Conservation (phyloP, 2,797 vertebrate species). For the Enteromius fasciolatus region DNA sequence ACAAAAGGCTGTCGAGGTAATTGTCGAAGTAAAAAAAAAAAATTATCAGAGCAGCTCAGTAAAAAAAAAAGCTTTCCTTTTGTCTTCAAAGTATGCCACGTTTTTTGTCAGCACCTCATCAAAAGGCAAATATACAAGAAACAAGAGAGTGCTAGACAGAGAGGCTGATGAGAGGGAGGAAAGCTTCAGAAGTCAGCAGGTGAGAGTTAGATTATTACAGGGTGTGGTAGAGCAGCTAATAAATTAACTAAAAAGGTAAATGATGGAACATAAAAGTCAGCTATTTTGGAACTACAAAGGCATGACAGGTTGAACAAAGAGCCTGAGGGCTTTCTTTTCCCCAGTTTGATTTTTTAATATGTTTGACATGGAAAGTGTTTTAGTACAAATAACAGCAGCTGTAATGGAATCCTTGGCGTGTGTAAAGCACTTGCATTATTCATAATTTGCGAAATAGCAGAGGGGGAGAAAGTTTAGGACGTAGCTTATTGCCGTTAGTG, state of each 20-base stretch:
- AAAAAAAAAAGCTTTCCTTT: conserved; percentile 45
- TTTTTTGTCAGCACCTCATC: conserved; percentile 66
- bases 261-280: conserved; percentile 79
- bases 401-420: conserved; percentile 89
- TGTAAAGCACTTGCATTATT: conserved; percentile 89
- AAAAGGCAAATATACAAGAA: conserved; percentile 56
- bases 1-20: conserved; percentile 49
- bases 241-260: conserved; percentile 87
- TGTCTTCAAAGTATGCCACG: conserved; percentile 58
- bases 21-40: conserved; percentile 46
- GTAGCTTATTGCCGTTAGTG: conserved; percentile 67
- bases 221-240: conserved; percentile 87
- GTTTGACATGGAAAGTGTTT: conserved; percentile 95
- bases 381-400: conserved; percentile 93
- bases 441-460: conserved; percentile 83
- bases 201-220: conserved; percentile 80
- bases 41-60: conserved; percentile 39
- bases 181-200: conserved; percentile 81
- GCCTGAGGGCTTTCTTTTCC: conserved; percentile 87
- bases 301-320: conserved; percentile 95
- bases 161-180: conserved; percentile 54
- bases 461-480: conserved; percentile 64
- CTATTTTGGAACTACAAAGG: conserved; percentile 87
- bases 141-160: conserved; percentile 67
- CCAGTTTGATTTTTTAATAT: conserved; percentile 86